Evolutionary conservation across 2,113 vertebrate species (phyloP).

Genomic region (Mesitornis unicolor): DNA sequence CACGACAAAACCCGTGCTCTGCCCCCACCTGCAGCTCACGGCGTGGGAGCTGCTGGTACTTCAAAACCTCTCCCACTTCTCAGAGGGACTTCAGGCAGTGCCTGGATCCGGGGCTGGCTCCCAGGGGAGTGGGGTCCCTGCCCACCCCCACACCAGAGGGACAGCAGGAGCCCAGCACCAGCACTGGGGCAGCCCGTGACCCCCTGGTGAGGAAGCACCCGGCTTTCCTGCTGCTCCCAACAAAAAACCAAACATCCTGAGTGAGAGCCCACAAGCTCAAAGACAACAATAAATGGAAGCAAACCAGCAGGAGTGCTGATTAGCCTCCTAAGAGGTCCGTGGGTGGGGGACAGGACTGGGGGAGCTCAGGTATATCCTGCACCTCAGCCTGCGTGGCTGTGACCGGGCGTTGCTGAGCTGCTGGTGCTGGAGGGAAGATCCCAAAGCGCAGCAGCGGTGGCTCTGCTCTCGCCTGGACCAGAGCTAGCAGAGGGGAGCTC

Average conservation of each 20-base stretch:
- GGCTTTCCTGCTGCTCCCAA: neutral
- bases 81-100: neutral
- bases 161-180: neutral
- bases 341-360: neutral
- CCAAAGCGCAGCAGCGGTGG: too few relatives aligned
- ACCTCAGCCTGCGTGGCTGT: neutral
- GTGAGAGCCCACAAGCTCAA: neutral
- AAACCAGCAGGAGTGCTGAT: neutral
- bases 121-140: neutral
- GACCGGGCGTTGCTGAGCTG: too few relatives aligned
- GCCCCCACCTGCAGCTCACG: fast-evolving
- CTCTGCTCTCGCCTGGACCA: too few relatives aligned
- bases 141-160: neutral
- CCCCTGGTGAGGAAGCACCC: neutral
- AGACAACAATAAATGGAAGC: neutral
- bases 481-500: neutral
- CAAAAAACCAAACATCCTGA: neutral
- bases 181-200: fast-evolving
- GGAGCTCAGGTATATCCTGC: neutral
- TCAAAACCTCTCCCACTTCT: neutral
- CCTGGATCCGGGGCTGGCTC: neutral
- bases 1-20: neutral
- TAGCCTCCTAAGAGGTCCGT: fast-evolving
- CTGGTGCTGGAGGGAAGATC: too few relatives aligned
- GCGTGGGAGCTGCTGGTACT: neutral